phyloP scores from a whole-genome alignment of 1,140 invertebrate genomes.

The Zaprionus ghesquierei region DNA sequence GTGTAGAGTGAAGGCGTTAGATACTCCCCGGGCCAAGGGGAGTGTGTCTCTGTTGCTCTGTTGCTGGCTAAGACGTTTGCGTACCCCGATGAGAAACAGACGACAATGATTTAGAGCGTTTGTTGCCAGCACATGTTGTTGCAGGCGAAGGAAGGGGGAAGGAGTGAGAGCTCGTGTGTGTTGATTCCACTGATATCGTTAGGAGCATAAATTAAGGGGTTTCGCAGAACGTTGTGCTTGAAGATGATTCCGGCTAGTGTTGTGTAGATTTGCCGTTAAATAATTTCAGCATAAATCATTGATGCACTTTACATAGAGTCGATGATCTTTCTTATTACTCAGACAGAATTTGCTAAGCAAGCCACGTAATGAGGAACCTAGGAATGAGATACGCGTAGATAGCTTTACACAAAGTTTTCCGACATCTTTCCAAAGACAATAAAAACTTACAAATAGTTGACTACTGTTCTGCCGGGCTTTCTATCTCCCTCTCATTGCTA shows the following conservation, averaged over 20 bases:
- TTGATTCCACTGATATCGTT: conserved; percentile 58
- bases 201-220: conserved; percentile 35
- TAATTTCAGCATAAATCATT: conserved; percentile 12
- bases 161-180: conserved; percentile 1
- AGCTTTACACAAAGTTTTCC: conserved; percentile 32
- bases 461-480: not conserved
- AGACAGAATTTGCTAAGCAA: conserved; percentile 21
- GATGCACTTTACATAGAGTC: conserved; percentile 15
- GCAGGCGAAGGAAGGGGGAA: not conserved
- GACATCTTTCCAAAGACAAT: conserved; percentile 41
- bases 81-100: conserved; percentile 65
- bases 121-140: conserved; percentile 35
- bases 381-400: not conserved
- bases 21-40: not conserved
- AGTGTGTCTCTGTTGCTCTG: too few relatives aligned
- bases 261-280: conserved; percentile 4
- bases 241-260: conserved; percentile 2
- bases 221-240: conserved; percentile 10
- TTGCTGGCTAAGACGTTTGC: conserved; percentile 26
- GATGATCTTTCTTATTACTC: conserved; percentile 31
- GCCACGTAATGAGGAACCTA: conserved; percentile 47
- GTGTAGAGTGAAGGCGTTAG: not conserved
- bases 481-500: not conserved
- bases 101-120: conserved; percentile 72
- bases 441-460: conserved; percentile 56